Conservation (phyloP, 1,140 invertebrate species). For the Drosophila orena region DNA sequence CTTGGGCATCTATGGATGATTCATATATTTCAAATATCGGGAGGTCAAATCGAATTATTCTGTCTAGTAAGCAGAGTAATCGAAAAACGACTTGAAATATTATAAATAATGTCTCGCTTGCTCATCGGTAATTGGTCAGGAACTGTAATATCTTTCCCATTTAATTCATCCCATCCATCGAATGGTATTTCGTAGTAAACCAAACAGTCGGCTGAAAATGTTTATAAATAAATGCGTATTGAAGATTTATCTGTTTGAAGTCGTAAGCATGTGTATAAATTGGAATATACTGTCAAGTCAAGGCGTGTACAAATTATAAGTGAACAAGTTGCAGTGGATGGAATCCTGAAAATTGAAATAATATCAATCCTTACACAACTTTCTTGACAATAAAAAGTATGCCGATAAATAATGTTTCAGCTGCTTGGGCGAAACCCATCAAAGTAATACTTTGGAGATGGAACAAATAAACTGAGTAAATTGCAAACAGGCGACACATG, state of each 20-base stretch:
- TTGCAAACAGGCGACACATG: background rate
- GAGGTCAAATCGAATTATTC: conserved; percentile 8
- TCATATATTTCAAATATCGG: conserved; percentile 10
- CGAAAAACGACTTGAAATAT: conserved; percentile 1
- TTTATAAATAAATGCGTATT: conserved; percentile 5
- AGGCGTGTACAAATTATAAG: background rate
- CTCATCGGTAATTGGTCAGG: background rate
- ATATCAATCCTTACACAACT: no score
- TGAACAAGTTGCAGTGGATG: background rate
- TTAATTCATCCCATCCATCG: background rate
- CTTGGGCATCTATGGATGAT: conserved; percentile 14
- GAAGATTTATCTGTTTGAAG: conserved; percentile 3
- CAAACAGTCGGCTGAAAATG: background rate
- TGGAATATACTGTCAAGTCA: conserved; percentile 4
- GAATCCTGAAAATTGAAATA: no score
- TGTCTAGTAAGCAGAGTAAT: conserved; percentile 15
- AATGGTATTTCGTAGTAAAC: background rate
- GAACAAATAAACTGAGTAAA: background rate
- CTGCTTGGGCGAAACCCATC: background rate
- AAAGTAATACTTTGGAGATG: background rate
- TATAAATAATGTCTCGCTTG: conserved; percentile 1
- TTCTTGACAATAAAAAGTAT: background rate
- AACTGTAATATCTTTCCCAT: background rate
- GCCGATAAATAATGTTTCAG: background rate
- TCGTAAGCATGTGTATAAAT: conserved; percentile 1